Evolutionary conservation across 1,140 invertebrate species (phyloP), one percentile per base, ranked within the genome.

Genomic region (Zelostemma sp.): DNA sequence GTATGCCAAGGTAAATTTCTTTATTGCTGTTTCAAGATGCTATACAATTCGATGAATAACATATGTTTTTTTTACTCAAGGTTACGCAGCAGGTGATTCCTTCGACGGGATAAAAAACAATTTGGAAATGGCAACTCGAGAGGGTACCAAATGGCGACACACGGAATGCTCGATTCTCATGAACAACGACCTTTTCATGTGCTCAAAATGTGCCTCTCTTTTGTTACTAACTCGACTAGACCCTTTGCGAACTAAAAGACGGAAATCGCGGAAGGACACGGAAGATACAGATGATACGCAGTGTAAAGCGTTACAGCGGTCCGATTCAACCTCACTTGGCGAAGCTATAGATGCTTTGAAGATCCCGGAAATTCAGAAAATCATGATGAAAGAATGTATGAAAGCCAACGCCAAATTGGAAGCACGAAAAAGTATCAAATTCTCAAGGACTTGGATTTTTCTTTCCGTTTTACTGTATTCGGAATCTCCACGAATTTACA

Each of bases 101-200:
- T 48, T 65, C 11, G 64, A 60, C 18, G 21, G 21, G 64, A 50
- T 77, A 14, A 53, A 71, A 2, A 74, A 75, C 54, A 72, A 62
- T 41, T 65, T 54, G 0, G 60, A 55, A 43, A 11, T 70, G 18
- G 76, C 68, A n/a, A 73, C 66, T 38, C 65, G 67, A 54, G 81
- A 84, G 64, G 81, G 78, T 18, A 54, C 75, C 4, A 79, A 76
- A 55, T 82, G 81, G 80, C 75, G 82, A 57, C 80, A 84, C 17
- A 53, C 69, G 18, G 68, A 73, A 41, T 85, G 83, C 73, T 58
- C 78, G 1, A 61, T 85, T 49, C 70, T 85, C 33, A 40, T 85
- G 17, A 74, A 77, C 45, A 76, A 77, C 25, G 74, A 74, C 16
- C 62, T 73, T 8, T 3, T 54, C 0, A 67, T 55, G 40, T 85